A percentile compares a stretch with the other conserved stretches of the same genome.
Evolutionary conservation across 2,797 vertebrate species (phyloP).

Genomic region (Cyclopterus lumpus): DNA sequence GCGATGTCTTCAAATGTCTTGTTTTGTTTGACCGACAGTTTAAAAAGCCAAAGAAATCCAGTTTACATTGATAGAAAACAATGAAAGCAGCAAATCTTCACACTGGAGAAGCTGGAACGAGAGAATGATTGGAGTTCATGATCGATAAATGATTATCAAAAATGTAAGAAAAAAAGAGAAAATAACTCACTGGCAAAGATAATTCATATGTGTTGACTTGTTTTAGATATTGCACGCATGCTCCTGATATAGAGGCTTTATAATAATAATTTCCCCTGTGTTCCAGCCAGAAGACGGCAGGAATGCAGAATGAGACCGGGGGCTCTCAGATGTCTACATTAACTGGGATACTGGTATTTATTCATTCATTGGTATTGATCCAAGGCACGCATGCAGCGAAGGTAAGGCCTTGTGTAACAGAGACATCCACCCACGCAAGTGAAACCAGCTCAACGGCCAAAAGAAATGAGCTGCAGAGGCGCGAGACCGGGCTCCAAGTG

Average conservation of each 20-base stretch:
- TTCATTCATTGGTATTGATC: slow-evolving; percentile 65
- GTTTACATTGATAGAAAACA: neutral
- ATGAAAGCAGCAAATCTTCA: neutral
- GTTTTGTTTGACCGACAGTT: neutral
- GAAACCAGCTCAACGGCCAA: slow-evolving; percentile 13
- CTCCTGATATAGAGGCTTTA: slow-evolving; percentile 27
- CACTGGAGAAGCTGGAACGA: neutral
- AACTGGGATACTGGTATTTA: slow-evolving; percentile 38
- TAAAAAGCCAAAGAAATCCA: neutral
- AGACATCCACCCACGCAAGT: slow-evolving; percentile 26
- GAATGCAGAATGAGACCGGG: slow-evolving; percentile 23
- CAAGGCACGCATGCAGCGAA: slow-evolving; percentile 11
- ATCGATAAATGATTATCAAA: neutral
- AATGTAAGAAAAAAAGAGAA: neutral
- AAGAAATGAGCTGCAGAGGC: slow-evolving; percentile 7
- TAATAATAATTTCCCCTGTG: slow-evolving; percentile 55
- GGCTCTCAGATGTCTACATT: slow-evolving; percentile 42
- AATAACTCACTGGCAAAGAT: neutral
- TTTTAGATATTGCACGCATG: slow-evolving; percentile 5
- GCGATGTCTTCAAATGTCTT: neutral
- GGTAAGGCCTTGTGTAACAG: slow-evolving; percentile 31
- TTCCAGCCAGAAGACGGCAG: neutral
- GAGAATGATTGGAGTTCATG: neutral
- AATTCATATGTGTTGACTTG: neutral
- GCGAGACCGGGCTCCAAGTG: neutral